These are phyloP conservation scores for Pocota personata DNA, from an alignment of 2,888 invertebrate genomes.

Conservation along the genomic window DNA sequence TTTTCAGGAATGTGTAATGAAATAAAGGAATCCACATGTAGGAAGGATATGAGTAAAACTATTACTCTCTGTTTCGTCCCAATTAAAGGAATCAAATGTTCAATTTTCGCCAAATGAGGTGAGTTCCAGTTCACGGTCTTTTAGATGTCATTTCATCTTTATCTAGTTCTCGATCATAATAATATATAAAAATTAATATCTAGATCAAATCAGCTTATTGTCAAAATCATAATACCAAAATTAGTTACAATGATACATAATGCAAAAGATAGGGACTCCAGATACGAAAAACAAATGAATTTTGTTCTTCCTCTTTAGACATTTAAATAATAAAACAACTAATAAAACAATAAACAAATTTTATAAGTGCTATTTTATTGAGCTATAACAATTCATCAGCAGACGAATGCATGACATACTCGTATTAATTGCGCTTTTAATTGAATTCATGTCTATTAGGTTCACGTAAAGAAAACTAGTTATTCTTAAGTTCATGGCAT, in stretches of 20 bases:
- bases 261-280: background rate
- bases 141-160: background rate
- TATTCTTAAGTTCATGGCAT: too few relatives aligned
- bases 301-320: background rate
- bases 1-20: background rate
- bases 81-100: background rate
- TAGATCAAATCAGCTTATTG: too few relatives aligned
- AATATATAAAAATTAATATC: too few relatives aligned
- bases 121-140: background rate
- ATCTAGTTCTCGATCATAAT: too few relatives aligned
- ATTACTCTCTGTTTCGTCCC: background rate
- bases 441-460: too few relatives aligned
- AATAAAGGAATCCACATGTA: background rate
- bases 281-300: background rate
- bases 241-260: background rate
- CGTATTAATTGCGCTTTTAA: too few relatives aligned
- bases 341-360: too few relatives aligned
- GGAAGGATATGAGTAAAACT: background rate
- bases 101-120: background rate
- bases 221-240: too few relatives aligned
- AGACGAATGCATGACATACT: too few relatives aligned
- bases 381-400: too few relatives aligned
- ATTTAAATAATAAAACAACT: background rate
- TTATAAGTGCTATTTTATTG: too few relatives aligned
- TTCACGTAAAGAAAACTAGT: too few relatives aligned